These are phyloP conservation scores for Hydropotes inermis DNA, from an alignment of 2,113 vertebrate species.

Conservation along the genomic window DNA sequence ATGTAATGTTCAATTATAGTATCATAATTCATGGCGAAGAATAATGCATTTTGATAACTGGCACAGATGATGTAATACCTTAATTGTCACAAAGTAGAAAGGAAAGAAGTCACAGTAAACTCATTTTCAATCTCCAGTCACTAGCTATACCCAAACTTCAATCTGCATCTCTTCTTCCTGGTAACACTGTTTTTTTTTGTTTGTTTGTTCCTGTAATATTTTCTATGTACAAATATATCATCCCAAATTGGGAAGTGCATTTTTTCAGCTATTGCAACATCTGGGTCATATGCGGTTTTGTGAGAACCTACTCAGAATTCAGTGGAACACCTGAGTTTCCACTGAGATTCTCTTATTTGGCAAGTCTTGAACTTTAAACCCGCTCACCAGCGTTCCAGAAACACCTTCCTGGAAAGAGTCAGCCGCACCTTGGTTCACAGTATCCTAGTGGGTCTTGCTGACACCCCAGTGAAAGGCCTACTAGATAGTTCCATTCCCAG, in stretches of 20 bases:
- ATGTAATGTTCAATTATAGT: neutral
- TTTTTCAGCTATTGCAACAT: neutral
- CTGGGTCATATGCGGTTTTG: neutral
- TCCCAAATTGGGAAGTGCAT: neutral
- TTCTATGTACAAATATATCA: neutral
- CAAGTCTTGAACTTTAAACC: neutral
- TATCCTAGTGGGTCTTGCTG: neutral
- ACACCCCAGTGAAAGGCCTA: neutral
- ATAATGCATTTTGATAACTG: neutral
- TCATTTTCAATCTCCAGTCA: neutral
- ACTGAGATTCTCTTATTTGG: neutral
- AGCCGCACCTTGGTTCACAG: rapidly evolving
- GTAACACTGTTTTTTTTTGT: neutral
- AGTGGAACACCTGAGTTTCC: neutral
- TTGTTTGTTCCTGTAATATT: neutral
- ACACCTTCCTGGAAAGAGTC: neutral
- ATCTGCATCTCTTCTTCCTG: neutral
- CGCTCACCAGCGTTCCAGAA: neutral
- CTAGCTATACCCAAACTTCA: neutral
- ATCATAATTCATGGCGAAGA: neutral
- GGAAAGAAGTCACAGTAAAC: neutral
- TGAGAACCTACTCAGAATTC: neutral
- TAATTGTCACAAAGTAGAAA: neutral
- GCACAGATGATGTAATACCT: neutral
- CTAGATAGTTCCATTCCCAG: neutral